phyloP scores from a whole-genome alignment of 2,888 invertebrate genomes.

The Mystacides longicornis region DNA sequence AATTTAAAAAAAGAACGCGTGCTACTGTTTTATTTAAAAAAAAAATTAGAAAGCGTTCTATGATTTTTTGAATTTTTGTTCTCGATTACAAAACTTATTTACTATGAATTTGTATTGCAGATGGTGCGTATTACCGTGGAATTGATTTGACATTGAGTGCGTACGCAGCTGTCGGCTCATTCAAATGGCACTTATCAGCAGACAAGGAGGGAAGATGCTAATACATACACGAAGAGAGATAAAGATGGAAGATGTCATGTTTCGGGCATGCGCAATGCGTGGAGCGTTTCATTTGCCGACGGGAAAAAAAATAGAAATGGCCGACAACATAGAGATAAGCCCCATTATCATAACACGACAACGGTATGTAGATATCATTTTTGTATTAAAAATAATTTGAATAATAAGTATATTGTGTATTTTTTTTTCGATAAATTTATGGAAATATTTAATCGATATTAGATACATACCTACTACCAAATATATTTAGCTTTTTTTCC shows the following conservation, averaged over 20 bases:
- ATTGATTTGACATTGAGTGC: constrained; percentile 26
- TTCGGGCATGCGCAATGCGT: constrained; percentile 17
- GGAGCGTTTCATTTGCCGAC: constrained; percentile 15
- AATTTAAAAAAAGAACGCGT: too few species aligned
- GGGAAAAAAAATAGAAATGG: constrained; percentile 20
- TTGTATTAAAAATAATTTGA: too few species aligned
- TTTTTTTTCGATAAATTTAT: too few species aligned
- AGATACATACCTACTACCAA: too few species aligned
- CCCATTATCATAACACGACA: too few species aligned
- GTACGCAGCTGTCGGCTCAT: constrained; percentile 22
- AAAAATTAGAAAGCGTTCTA: too few species aligned
- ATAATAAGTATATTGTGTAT: too few species aligned
- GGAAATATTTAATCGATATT: too few species aligned
- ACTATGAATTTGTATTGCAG: not conserved
- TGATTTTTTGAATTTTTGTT: too few species aligned
- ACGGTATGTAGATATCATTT: too few species aligned
- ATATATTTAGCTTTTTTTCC: too few species aligned
- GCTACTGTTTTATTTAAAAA: too few species aligned
- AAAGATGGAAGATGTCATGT: constrained; percentile 3
- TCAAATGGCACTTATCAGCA: constrained; percentile 18
- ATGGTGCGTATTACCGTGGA: constrained; percentile 8
- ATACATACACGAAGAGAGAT: constrained; percentile 12
- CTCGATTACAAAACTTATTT: not conserved
- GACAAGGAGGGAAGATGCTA: not conserved
- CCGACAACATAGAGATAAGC: constrained; percentile 9